These are phyloP conservation scores for Phrynocephalus forsythii DNA, from an alignment of 2,797 vertebrate species.

Conservation along the genomic window DNA sequence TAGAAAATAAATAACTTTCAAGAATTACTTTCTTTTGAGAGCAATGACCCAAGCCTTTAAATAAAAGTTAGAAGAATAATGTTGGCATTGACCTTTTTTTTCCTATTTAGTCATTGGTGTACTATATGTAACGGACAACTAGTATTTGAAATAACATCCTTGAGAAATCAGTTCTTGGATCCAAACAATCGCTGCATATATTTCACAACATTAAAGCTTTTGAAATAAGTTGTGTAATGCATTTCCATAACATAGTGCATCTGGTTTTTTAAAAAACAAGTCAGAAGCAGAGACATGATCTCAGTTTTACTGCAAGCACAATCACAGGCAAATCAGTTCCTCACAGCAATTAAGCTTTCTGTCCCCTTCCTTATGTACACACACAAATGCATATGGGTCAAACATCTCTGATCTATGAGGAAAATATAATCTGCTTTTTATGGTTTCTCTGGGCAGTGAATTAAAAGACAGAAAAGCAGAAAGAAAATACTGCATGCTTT, in stretches of 20 bases:
- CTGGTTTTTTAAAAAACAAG: not conserved
- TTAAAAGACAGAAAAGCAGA: not conserved
- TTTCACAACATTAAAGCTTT: not conserved
- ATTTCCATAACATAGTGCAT: not conserved
- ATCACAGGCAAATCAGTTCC: not conserved
- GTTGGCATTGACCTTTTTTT: slow-evolving; percentile 4
- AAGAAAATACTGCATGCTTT: not conserved
- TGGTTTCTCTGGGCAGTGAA: not conserved
- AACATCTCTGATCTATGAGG: not conserved
- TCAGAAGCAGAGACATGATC: not conserved
- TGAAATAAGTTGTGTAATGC: not conserved
- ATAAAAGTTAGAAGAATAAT: slow-evolving; percentile 18
- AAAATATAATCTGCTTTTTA: not conserved
- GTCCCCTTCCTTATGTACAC: not conserved
- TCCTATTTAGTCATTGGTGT: slow-evolving; percentile 17
- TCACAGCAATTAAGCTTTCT: not conserved
- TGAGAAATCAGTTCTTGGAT: not conserved
- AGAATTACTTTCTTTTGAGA: not conserved
- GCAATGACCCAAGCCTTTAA: not conserved
- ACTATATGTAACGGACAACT: not conserved
- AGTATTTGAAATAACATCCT: slow-evolving; percentile 40
- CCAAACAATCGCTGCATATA: not conserved
- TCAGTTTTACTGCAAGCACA: not conserved
- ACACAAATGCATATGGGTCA: not conserved
- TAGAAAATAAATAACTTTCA: not conserved